Conservation (phyloP, 2,888 invertebrate genomes). For the Sarcophaga rosellei region DNA sequence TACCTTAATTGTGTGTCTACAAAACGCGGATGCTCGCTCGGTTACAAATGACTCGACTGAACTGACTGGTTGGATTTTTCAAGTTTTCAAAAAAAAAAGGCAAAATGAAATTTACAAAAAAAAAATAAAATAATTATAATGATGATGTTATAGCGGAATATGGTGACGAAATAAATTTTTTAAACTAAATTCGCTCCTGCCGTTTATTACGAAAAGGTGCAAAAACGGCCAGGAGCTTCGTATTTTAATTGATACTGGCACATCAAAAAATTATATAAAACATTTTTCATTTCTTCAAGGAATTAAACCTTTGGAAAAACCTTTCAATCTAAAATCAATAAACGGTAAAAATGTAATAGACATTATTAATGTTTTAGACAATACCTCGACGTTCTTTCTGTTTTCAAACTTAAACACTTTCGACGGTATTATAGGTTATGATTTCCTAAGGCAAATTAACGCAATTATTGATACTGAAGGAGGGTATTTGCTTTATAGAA, state of each 20-base stretch:
- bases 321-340: conserved; percentile 5
- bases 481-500: conserved; percentile 28
- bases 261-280: too few relatives aligned
- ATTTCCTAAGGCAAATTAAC: conserved; percentile 14
- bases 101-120: too few relatives aligned
- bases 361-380: not conserved
- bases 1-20: too few relatives aligned
- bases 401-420: not conserved
- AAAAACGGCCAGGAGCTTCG: too few relatives aligned
- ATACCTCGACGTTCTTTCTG: not conserved
- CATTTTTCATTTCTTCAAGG: conserved; percentile 1
- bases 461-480: conserved; percentile 30
- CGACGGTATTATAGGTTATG: not conserved
- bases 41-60: too few relatives aligned
- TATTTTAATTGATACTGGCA: not conserved
- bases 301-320: not conserved
- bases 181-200: not conserved
- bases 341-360: not conserved
- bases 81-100: too few relatives aligned
- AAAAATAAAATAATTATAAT: not conserved
- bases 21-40: too few relatives aligned
- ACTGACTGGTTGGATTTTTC: too few relatives aligned
- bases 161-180: conserved; percentile 22
- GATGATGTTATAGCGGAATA: not conserved
- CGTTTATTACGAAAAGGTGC: too few relatives aligned